Evolutionary conservation across 2,888 invertebrate species (phyloP).

Genomic region (Acronicta psi): DNA sequence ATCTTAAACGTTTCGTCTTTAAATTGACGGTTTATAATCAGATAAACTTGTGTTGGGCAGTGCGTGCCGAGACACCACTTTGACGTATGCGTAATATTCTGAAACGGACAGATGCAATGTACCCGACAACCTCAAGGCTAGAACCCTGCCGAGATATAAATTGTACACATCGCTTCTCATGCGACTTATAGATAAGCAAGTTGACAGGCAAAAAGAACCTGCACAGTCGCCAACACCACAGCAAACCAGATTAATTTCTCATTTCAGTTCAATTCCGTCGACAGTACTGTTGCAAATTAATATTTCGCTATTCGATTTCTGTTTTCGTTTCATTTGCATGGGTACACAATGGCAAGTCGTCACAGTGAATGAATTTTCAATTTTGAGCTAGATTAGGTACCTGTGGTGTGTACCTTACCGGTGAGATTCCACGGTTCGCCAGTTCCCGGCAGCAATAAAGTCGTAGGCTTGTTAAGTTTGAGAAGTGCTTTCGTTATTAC

Average conservation of each 20-base stretch:
- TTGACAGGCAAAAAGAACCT: conserved; percentile 63
- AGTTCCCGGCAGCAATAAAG: conserved; percentile 42
- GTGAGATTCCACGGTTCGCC: conserved; percentile 46
- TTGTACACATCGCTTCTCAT: conserved; percentile 60
- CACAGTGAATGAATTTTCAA: conserved; percentile 59
- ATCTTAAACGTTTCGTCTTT: conserved; percentile 49
- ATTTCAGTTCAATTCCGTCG: conserved; percentile 62
- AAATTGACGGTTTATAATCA: conserved; percentile 49
- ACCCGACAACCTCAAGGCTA: conserved; percentile 67
- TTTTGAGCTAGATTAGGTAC: conserved; percentile 57
- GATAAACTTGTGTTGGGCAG: conserved; percentile 26
- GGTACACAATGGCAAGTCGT: conserved; percentile 57
- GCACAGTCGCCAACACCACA: conserved; percentile 56
- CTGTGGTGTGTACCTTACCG: conserved; percentile 34
- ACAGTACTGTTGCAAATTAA: conserved; percentile 59
- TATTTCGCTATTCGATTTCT: conserved; percentile 63
- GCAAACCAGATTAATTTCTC: conserved; percentile 65
- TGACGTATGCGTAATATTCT: conserved; percentile 71
- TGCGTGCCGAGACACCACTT: conserved; percentile 42
- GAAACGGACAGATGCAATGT: conserved; percentile 69
- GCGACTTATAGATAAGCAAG: conserved; percentile 55
- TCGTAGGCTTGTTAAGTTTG: conserved; percentile 39
- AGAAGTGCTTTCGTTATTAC: conserved; percentile 58
- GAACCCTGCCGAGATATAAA: conserved; percentile 76
- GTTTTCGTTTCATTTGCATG: conserved; percentile 69